Evolutionary conservation across 2,113 vertebrate species (phyloP), one percentile per base, ranked within the genome.

Genomic region (Pungitius pungitius): DNA sequence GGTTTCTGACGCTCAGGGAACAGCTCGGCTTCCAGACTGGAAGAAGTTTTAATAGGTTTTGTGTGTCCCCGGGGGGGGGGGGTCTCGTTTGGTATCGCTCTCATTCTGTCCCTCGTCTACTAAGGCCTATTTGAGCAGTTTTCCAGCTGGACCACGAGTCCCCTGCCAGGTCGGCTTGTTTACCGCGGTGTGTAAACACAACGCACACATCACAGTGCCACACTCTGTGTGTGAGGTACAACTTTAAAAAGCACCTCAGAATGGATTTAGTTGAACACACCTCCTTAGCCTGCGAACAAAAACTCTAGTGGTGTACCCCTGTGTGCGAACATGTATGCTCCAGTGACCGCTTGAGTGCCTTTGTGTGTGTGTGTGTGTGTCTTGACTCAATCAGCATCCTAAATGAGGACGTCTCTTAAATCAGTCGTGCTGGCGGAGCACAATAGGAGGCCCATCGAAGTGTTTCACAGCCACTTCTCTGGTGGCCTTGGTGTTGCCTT

Each of bases 61-160:
- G 8, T 3, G 8, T 35, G 60, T 75, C 69, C 86, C 68, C 22
- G 0, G 30, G 83, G 79, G 83, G 0, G 30, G 30, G 30, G 83
- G 79, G 83, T 63, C 37, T 37, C 33, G 35, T 77, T 88, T 90
- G 84, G 84, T 82, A 66, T 57, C 0, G 17, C n/a, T 89, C 87
- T 88, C 78, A 68, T 83, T 90, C 83, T 35, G 33, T 81, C 85
- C 82, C 62, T 79, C 60, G 80, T 88, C 78, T 69, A 83, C 85
- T 87, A 56, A 77, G 80, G 71, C 62, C 75, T 84, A 27, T 86
- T 85, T 73, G 67, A 47, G 55, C 75, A 87, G 22, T 62, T 67
- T 87, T 82, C 75, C 85, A 81, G 79, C 73, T 75, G 83, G 81
- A 85, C 69, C 80, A 66, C 35, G 59, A 26, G 65, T 74, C 75